A percentile compares a stretch with the other conserved stretches of the same genome.
phyloP scores from a whole-genome alignment of 2,797 vertebrate species.

The Arnoldichthys spilopterus region DNA sequence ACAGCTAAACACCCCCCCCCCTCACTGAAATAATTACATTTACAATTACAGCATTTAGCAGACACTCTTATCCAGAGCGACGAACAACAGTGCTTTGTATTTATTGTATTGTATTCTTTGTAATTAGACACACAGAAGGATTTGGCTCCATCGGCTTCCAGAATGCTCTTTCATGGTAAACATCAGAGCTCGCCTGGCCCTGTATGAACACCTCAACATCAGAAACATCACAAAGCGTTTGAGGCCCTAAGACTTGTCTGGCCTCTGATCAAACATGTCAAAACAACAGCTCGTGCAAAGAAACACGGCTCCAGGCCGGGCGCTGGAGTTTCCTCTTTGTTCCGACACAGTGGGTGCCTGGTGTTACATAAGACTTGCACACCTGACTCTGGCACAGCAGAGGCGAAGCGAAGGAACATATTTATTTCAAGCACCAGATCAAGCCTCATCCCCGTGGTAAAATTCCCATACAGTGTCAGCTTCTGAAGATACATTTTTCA shows the following conservation, averaged over 20 bases:
- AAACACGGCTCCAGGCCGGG: slow-evolving; percentile 19
- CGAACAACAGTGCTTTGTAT: too few relatives aligned
- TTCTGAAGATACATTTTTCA: slow-evolving; percentile 68
- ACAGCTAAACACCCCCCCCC: not conserved
- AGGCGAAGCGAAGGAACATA: slow-evolving; percentile 53
- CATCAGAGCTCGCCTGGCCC: not conserved
- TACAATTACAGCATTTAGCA: too few relatives aligned
- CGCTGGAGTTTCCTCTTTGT: slow-evolving; percentile 32
- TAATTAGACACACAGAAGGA: not conserved
- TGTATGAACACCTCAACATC: not conserved
- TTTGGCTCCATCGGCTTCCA: not conserved
- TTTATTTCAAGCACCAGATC: slow-evolving; percentile 68
- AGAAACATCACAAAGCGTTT: slow-evolving; percentile 15
- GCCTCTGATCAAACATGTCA: slow-evolving; percentile 36
- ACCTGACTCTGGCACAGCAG: slow-evolving; percentile 39
- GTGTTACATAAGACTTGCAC: slow-evolving; percentile 49
- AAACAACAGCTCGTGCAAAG: slow-evolving; percentile 18
- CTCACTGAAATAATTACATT: not conserved
- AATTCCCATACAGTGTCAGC: slow-evolving; percentile 66
- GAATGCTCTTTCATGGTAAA: slow-evolving; percentile 4
- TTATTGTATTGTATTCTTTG: too few relatives aligned
- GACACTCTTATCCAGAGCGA: too few relatives aligned
- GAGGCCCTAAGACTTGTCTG: slow-evolving; percentile 26
- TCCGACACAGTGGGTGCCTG: slow-evolving; percentile 17
- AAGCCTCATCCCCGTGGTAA: slow-evolving; percentile 57